phyloP scores from a whole-genome alignment of 2,888 invertebrate species.

The Hyalella azteca region DNA sequence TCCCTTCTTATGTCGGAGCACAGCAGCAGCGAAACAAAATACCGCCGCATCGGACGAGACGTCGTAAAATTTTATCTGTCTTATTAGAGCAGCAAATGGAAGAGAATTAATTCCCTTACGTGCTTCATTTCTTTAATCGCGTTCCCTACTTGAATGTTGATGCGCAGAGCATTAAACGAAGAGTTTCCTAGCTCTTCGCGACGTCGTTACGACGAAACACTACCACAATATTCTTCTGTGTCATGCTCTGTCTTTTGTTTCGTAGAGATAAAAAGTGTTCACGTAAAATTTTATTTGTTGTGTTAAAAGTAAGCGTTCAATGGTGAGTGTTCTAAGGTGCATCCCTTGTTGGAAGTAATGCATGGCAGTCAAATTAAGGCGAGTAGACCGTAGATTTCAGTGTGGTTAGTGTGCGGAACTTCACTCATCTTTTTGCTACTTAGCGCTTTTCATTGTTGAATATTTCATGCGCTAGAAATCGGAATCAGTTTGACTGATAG shows the following conservation, averaged over 20 bases:
- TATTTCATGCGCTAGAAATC: no score
- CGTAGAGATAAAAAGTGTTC: background rate
- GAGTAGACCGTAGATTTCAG: no score
- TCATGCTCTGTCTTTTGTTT: background rate
- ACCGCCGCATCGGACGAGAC: background rate
- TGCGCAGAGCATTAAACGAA: background rate
- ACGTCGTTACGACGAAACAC: background rate
- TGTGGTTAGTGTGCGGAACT: no score
- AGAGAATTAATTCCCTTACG: conserved; percentile 21
- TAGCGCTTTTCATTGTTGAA: no score
- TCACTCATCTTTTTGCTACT: no score
- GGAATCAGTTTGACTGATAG: no score
- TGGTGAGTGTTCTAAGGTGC: background rate
- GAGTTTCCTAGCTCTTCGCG: background rate
- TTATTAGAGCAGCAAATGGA: conserved; percentile 26
- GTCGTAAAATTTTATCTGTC: conserved; percentile 31
- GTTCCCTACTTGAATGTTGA: conserved; percentile 1
- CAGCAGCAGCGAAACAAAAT: background rate
- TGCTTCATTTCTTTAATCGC: conserved; percentile 34
- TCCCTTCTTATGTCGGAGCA: background rate
- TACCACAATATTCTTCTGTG: background rate
- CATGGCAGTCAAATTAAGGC: no score
- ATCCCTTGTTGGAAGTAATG: background rate
- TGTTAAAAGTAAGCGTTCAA: background rate
- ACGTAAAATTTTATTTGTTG: background rate